These are phyloP conservation scores for Piprites chloris DNA, from an alignment of 2,113 vertebrate genomes.

Conservation along the genomic window DNA sequence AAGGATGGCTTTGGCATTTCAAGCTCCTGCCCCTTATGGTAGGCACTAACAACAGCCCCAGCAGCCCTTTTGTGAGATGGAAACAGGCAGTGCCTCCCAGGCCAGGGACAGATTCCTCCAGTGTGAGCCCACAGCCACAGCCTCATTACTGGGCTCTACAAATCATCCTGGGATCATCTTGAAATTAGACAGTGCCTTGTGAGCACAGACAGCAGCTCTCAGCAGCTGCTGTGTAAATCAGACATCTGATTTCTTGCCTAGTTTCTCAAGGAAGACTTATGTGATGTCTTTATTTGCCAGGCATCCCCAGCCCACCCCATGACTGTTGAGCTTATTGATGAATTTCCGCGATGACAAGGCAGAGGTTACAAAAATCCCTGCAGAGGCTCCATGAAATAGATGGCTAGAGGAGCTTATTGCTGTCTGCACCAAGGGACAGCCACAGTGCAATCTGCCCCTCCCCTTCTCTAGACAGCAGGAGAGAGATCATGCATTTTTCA, in stretches of 20 bases:
- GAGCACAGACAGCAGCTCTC: background rate
- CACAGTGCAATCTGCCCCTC: background rate
- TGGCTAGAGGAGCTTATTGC: background rate
- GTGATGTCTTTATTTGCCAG: constrained; percentile 1
- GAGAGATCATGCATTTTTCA: background rate
- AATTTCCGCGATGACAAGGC: background rate
- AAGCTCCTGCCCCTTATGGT: background rate
- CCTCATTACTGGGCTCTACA: background rate
- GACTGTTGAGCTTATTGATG: background rate
- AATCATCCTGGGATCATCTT: background rate
- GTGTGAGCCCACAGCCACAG: background rate
- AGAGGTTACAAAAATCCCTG: constrained; percentile 1
- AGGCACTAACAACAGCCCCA: background rate
- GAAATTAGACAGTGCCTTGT: background rate
- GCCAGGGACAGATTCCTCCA: background rate
- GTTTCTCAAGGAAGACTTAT: constrained; percentile 9
- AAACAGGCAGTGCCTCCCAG: background rate
- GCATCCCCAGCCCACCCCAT: background rate
- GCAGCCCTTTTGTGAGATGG: background rate
- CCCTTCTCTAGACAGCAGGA: background rate
- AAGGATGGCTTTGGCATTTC: background rate
- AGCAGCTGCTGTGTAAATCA: constrained; percentile 1
- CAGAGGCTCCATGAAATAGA: background rate
- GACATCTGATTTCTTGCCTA: background rate
- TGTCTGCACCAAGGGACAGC: background rate